These are phyloP conservation scores for Castor canadensis DNA, from an alignment of 2,113 vertebrate species.

Conservation along the genomic window DNA sequence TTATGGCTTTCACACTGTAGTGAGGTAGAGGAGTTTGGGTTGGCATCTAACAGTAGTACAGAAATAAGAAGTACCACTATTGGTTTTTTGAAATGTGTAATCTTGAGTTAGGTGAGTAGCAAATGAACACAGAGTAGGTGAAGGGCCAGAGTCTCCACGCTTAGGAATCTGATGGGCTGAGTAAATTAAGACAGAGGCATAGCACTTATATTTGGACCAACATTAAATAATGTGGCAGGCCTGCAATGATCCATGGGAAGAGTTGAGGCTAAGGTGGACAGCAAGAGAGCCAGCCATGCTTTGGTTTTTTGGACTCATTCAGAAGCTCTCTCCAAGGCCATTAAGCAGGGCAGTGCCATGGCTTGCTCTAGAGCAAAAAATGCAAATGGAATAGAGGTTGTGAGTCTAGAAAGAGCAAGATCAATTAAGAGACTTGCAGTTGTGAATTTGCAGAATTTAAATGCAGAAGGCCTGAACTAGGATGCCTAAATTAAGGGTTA, in stretches of 20 bases:
- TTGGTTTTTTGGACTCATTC: neutral
- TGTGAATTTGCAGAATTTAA: neutral
- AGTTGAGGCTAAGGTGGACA: neutral
- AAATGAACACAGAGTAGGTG: neutral
- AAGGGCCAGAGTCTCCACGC: neutral
- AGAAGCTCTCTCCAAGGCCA: neutral
- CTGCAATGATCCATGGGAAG: neutral
- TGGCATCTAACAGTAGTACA: neutral
- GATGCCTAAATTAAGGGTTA: neutral
- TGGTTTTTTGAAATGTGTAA: neutral
- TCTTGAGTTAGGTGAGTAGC: conserved; percentile 1
- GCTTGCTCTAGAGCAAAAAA: neutral
- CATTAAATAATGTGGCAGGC: neutral
- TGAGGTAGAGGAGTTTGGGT: neutral
- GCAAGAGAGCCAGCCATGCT: neutral
- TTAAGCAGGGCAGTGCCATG: neutral
- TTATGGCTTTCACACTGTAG: neutral
- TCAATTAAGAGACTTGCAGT: neutral
- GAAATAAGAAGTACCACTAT: neutral
- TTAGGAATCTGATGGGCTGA: neutral
- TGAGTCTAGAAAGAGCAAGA: neutral
- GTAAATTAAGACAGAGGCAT: neutral
- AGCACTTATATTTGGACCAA: conserved; percentile 15
- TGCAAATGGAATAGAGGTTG: neutral
- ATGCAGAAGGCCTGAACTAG: neutral